Base-by-base conservation (phyloP, 2,113 vertebrate genomes). In the Brachyhypopomus gauderio region DNA sequence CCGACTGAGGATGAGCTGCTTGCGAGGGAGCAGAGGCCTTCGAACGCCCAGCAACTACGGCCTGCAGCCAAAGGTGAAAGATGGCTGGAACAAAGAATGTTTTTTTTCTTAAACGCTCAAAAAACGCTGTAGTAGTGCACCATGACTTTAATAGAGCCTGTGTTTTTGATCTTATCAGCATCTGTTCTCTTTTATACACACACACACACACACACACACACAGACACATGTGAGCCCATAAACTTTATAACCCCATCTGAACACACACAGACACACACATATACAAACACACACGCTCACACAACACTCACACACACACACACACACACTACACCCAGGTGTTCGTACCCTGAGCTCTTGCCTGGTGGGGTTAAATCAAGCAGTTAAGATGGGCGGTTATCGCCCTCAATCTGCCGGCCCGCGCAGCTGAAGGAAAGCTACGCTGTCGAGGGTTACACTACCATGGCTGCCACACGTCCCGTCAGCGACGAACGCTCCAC, bases 301-400 rank as follows among this genome's bases (percentile, higher is more conserved):
- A 45, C 9, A 45, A 45, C 9, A 11, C 41, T 6, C 27, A 25
- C 25, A 14, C n/a, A 34, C 58, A 62, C 74, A 67, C 22, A 11
- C 16, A 34, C 63, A 48, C n/a, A 64, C 38, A 17, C 20, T 17
- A 79, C 66, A 72, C 84, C 86, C 82, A 86, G 77, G 81, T 84
- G 84, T 78, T 75, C 27, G 45, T 60, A 56, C 56, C 77, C 48
- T 25, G 56, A 72, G 76, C 63, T n/a, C 52, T 79, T 75, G 22
- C 55, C 84, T 85, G 73, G 64, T 76, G 48, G 85, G 85, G 72
- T 84, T 34, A 76, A 84, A 84, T 72, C 59, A 86, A 84, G 79
- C 73, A 73, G 82, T 78, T 85, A 85, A 79, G 71, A 74, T 56
- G 72, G 56, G 27, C 73, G 78, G 41, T 83, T 69, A 72, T 48